Evolutionary conservation across 2,888 invertebrate genomes (phyloP).

Genomic region (Athripsodes cinereus): DNA sequence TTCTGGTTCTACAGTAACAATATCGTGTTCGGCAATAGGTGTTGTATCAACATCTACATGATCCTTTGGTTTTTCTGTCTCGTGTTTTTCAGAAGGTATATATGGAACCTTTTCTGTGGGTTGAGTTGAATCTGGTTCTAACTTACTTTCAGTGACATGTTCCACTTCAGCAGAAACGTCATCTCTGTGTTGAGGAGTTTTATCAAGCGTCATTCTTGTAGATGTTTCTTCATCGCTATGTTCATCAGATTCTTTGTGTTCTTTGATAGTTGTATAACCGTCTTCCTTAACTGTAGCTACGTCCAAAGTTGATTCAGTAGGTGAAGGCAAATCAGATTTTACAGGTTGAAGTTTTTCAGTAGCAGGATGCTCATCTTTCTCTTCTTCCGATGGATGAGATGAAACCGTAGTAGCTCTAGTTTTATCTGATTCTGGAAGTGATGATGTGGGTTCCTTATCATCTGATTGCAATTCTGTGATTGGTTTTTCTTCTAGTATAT

Average conservation of each 20-base stretch:
- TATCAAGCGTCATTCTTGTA: not conserved
- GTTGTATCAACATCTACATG: not conserved
- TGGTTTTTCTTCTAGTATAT: not conserved
- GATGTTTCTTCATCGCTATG: not conserved
- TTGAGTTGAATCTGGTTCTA: too few relatives aligned
- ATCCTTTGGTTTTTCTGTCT: not conserved
- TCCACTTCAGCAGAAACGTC: conserved; percentile 24
- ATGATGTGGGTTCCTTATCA: too few relatives aligned
- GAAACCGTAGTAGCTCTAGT: not conserved
- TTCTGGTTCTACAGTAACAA: not conserved
- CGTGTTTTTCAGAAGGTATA: not conserved
- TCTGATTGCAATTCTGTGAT: not conserved
- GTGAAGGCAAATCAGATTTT: not conserved
- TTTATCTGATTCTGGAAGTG: not conserved
- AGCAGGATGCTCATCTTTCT: not conserved
- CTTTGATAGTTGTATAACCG: not conserved
- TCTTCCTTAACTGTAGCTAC: not conserved
- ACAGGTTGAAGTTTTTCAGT: not conserved
- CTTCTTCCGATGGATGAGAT: not conserved
- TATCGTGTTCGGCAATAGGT: not conserved
- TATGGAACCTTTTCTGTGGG: too few relatives aligned
- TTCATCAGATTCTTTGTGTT: not conserved
- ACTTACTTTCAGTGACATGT: not conserved
- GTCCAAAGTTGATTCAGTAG: not conserved
- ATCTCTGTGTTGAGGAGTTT: conserved; percentile 19